Base-by-base conservation (phyloP, 2,888 invertebrate genomes). In the Latrodectus elegans region DNA sequence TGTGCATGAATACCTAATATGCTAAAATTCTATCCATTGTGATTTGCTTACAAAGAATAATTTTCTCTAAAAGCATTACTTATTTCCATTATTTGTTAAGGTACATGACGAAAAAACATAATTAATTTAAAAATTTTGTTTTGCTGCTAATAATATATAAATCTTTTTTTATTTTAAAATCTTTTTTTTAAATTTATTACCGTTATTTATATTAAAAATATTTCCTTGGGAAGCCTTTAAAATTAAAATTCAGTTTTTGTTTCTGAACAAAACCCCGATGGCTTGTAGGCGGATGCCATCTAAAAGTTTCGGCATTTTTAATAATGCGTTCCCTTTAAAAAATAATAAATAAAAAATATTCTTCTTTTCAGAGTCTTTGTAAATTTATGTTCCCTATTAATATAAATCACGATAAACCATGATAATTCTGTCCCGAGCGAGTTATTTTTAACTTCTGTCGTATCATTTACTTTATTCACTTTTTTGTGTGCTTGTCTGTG, bases 401-500 rank as follows among this genome's bases (percentile, higher is more conserved):
- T 81, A 81, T 81, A 81, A 81, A 81, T 81, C 81, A 81, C 73
- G 73, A 74, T 81, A 73, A 81, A 81, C 52, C 53, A 17, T 60
- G 81, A 73, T 81, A 81, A 81, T 81, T 26, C 10, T 52, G 60
- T 67, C 52, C n/a, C 14, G 49, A 22, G 26, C 70, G 51, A 52
- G 81, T n/a, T 64, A 53, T 67, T 81, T 81, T 81, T 73, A 73
- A 74, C 38, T 55, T 49, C 55, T n/a, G 53, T 22, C 65, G 51
- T 38, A 53, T 79, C 49, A 60, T 73, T 78, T 67, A 72, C 52
- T 81, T 81, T 81, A 65, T 74, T 68, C 53, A 52, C 52, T 68
- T 68, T 78, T 74, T 81, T 73, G 10, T 51, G 71, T n/a, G 26
- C 51, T 71, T 15, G 49, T 26, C 38, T 65, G 14, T 14, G 26